These are phyloP conservation scores for Linnaemya tessellans DNA, from an alignment of 2,888 invertebrate genomes.

Conservation along the genomic window DNA sequence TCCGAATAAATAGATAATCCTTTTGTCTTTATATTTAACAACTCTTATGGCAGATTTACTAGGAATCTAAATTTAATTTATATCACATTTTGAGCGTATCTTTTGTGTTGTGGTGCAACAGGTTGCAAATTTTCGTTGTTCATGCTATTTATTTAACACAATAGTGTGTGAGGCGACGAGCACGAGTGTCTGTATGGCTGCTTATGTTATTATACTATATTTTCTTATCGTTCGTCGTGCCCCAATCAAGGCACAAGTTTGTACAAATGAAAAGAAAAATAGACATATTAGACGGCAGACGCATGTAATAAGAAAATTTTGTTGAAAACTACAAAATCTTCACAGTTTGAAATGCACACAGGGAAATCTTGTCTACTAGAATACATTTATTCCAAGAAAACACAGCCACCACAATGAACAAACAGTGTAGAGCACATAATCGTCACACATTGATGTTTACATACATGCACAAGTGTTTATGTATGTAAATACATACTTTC, in stretches of 20 bases:
- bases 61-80: conserved; percentile 42
- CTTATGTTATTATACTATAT: neutral
- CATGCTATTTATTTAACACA: conserved; percentile 58
- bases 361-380: neutral
- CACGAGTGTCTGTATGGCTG: conserved; percentile 1
- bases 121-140: conserved; percentile 48
- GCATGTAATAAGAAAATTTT: conserved; percentile 28
- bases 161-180: conserved; percentile 14
- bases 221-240: conserved; percentile 22
- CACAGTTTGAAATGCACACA: conserved; percentile 3
- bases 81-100: conserved; percentile 19
- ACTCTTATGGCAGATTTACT: conserved; percentile 22
- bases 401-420: conserved; percentile 32
- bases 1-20: conserved; percentile 1
- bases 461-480: neutral
- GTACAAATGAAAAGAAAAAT: conserved; percentile 8
- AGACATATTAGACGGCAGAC: conserved; percentile 33
- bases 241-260: conserved; percentile 29
- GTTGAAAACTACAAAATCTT: conserved; percentile 45
- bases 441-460: conserved; percentile 24
- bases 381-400: conserved; percentile 4
- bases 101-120: conserved; percentile 57
- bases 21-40: conserved; percentile 30
- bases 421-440: conserved; percentile 16
- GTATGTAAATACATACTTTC: neutral